Evolutionary conservation across 1,140 invertebrate species (phyloP).

Genomic region (Drosophila serrata): DNA sequence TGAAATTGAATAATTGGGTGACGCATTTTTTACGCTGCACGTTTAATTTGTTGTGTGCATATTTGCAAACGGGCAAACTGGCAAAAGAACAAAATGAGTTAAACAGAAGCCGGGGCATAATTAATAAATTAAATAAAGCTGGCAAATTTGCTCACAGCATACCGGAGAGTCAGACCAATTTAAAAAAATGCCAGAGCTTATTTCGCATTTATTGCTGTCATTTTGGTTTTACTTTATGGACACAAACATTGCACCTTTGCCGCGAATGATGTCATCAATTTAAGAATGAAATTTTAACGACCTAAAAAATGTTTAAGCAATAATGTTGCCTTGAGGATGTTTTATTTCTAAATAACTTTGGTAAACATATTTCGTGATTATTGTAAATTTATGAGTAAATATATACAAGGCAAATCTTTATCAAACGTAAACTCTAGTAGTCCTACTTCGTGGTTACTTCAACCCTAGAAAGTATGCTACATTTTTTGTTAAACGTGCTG

Average conservation of each 20-base stretch:
- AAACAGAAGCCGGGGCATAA: conserved; percentile 48
- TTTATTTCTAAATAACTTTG: background rate
- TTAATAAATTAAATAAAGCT: conserved; percentile 56
- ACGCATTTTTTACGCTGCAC: conserved; percentile 26
- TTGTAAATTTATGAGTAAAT: no score
- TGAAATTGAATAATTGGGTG: conserved; percentile 54
- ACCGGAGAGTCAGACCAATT: conserved; percentile 15
- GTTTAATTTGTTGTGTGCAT: conserved; percentile 37
- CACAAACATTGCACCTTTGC: background rate
- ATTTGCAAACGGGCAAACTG: conserved; percentile 21
- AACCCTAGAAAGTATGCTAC: background rate
- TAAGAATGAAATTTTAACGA: background rate
- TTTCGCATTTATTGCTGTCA: conserved; percentile 29
- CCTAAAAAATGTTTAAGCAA: background rate
- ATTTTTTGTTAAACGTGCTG: background rate
- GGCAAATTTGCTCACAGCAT: conserved; percentile 39
- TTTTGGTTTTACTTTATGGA: conserved; percentile 25
- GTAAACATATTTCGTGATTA: no score
- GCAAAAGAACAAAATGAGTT: conserved; percentile 49
- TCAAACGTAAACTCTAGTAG: no score
- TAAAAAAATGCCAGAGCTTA: conserved; percentile 7
- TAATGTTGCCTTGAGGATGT: background rate
- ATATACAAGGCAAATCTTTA: no score
- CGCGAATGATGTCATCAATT: conserved; percentile 2
- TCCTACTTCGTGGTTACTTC: no score